phyloP scores from a whole-genome alignment of 1,140 invertebrate species.

The Meloidogyne hapla region DNA sequence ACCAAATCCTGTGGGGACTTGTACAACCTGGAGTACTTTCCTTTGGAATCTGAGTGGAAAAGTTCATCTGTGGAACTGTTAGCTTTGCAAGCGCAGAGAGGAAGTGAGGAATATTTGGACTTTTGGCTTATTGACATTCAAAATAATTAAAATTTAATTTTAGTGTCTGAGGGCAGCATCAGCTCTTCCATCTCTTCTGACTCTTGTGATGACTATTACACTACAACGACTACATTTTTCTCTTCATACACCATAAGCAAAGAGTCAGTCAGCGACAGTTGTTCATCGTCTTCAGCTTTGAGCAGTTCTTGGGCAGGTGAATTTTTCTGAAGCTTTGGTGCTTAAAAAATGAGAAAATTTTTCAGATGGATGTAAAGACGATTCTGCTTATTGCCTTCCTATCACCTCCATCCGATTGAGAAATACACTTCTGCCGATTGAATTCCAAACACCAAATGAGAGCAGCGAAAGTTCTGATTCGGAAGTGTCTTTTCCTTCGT shows the following conservation, averaged over 20 bases:
- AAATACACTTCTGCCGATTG: neutral
- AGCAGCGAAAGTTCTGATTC: neutral
- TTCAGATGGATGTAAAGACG: neutral
- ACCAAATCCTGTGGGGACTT: neutral
- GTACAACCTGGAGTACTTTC: neutral
- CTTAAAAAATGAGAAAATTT: neutral
- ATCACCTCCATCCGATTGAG: neutral
- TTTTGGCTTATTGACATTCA: no score
- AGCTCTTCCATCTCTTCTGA: no score
- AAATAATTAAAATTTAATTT: no score
- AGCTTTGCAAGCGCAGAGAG: neutral
- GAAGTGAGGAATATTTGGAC: no score
- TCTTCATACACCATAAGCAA: no score
- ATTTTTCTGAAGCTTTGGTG: neutral
- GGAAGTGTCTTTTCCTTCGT: neutral
- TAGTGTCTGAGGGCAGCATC: neutral
- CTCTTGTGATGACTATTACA: no score
- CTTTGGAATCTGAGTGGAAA: neutral
- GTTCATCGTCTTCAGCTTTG: no score
- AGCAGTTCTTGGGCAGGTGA: no score
- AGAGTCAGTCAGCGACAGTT: no score
- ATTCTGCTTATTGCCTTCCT: neutral
- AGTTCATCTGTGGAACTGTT: neutral
- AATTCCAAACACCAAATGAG: neutral
- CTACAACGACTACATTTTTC: neutral